Conservation (phyloP, 2,113 vertebrate species). For the Catharus bicknelli region DNA sequence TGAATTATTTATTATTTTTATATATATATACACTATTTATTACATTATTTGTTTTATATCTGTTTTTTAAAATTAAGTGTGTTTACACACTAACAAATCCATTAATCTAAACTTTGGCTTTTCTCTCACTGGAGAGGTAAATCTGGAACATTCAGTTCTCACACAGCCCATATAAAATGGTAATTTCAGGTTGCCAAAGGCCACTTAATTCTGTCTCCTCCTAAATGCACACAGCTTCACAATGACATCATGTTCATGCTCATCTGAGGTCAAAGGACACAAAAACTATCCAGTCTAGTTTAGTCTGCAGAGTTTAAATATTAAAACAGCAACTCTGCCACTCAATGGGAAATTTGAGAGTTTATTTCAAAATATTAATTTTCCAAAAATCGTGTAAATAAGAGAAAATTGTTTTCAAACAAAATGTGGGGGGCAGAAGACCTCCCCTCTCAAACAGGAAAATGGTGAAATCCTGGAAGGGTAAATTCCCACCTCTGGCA, state of each 20-base stretch:
- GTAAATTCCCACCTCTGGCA: background rate
- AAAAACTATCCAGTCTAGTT: background rate
- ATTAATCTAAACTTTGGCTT: background rate
- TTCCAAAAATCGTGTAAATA: background rate
- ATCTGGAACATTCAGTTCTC: background rate
- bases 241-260: background rate
- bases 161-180: background rate
- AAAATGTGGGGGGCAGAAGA: accelerated
- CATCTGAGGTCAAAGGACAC: background rate
- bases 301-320: background rate
- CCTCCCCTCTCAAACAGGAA: background rate
- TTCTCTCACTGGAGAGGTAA: background rate
- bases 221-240: background rate
- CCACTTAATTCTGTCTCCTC: background rate
- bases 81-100: background rate
- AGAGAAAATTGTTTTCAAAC: background rate
- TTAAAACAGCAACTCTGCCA: background rate
- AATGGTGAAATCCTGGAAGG: background rate
- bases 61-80: accelerated
- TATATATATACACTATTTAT: accelerated
- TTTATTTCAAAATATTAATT: background rate
- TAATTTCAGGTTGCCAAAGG: background rate
- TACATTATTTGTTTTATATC: background rate
- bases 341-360: background rate
- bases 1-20: background rate